Percentiles rank a stretch among this genome's conserved stretches.
Conservation (phyloP, 2,113 vertebrate species). For the Oncorhynchus clarkii region DNA sequence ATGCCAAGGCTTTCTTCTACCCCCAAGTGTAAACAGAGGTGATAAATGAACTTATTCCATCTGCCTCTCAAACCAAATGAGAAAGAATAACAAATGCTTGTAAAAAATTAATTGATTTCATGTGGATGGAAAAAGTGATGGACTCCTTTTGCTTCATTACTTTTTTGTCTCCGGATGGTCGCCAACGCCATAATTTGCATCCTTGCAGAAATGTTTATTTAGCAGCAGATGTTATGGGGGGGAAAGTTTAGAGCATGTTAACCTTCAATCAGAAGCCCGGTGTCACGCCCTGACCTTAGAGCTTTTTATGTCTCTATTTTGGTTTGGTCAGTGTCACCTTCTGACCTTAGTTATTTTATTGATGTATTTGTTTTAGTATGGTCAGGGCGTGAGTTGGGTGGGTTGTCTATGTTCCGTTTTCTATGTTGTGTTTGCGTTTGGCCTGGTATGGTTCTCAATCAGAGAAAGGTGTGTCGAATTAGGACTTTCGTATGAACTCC, state of each 20-base stretch:
- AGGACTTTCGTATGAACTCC: conserved; percentile 51
- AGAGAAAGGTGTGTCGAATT: neutral
- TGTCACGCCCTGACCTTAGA: too few species aligned
- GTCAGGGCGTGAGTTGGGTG: too few species aligned
- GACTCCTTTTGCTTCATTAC: conserved; percentile 39
- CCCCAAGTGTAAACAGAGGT: conserved; percentile 47
- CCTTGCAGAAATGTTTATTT: conserved; percentile 49
- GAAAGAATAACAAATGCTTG: conserved; percentile 44
- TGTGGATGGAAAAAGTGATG: conserved; percentile 59
- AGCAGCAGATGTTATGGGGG: conserved; percentile 49
- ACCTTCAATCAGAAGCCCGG: conserved; percentile 5
- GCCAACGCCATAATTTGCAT: conserved; percentile 55
- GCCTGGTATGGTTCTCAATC: too few species aligned
- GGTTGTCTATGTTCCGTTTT: too few species aligned
- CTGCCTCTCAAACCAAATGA: conserved; percentile 35
- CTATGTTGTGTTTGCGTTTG: too few species aligned
- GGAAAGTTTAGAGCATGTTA: conserved; percentile 8
- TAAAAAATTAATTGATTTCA: conserved; percentile 64
- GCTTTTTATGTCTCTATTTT: too few species aligned
- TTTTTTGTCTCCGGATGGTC: conserved; percentile 21
- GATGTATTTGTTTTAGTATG: too few species aligned
- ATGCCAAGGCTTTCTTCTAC: conserved; percentile 24
- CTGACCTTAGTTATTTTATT: too few species aligned
- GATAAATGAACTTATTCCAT: conserved; percentile 44
- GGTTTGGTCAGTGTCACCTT: too few species aligned